Evolutionary conservation across 2,113 vertebrate genomes (phyloP), one percentile per base, ranked within the genome.

Genomic region (Acinonyx jubatus): DNA sequence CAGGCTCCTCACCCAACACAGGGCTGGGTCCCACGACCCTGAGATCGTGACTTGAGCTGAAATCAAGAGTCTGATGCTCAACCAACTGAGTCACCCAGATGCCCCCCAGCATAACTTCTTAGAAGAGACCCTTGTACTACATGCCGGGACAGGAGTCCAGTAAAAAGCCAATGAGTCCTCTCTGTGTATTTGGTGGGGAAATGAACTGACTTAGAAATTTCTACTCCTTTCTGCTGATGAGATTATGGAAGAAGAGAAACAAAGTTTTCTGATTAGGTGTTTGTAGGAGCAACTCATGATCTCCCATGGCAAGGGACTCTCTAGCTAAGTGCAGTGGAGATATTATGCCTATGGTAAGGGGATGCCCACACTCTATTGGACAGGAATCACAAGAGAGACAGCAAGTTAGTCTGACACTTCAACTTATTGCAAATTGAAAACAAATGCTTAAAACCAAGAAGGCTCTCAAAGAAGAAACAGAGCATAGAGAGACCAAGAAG

Each of bases 161-260:
- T 7, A 9, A 81, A 65, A 71, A 89, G 73, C 15, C 65, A 36
- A 0, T 31, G 50, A 69, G 33, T 71, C n/a, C 45, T 76, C 45
- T n/a, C 1, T 27, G 21, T 66, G 55, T 66, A n/a, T 19, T 65
- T 4, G 33, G 15, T 18, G 18, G n/a, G 27, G 73, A 61, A 36
- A 91, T 85, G 36, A 85, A 78, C 61, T 69, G 25, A 85, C 80
- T 86, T 91, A 19, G 79, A 91, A 95, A 91, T 9, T 33, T 78
- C n/a, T 48, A 31, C 29, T 88, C 71, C 18, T 69, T 76, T 78
- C 50, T 57, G 61, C 50, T 48, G 36, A 57, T 14, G 41, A 36
- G 36, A 69, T 79, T 76, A 31, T 80, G 71, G 38, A 86, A 57
- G 63, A 86, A 91, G 50, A 69, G 69, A 80, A 71, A 23, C 31